Conservation (phyloP, 2,888 invertebrate genomes). For the Dromius quadrimaculatus region DNA sequence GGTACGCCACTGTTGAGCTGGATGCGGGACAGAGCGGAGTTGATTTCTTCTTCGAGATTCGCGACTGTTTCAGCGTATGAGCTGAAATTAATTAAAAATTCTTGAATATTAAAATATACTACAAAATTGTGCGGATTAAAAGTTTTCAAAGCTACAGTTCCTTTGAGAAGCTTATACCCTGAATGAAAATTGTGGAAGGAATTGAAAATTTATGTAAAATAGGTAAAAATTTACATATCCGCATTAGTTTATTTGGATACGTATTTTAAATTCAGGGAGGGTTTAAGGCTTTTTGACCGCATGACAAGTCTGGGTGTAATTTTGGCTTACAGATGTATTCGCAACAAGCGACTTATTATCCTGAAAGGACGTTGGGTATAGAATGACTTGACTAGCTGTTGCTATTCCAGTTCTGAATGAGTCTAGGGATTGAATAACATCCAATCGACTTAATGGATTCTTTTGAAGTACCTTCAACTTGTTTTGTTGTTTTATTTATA, state of each 20-base stretch:
- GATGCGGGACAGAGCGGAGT: slow-evolving; percentile 34
- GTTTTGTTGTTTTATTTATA: slow-evolving; percentile 1
- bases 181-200: background rate
- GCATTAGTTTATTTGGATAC: too few species aligned
- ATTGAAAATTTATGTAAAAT: too few species aligned
- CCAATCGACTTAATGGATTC: slow-evolving; percentile 34
- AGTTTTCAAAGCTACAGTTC: background rate
- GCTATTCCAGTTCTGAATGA: slow-evolving; percentile 18
- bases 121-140: background rate
- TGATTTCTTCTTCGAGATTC: slow-evolving; percentile 41
- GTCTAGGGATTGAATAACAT: slow-evolving; percentile 24
- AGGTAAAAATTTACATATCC: too few species aligned
- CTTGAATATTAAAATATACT: background rate
- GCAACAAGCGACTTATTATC: slow-evolving; percentile 17
- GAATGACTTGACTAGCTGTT: background rate
- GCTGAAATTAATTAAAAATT: background rate
- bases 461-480: slow-evolving; percentile 12
- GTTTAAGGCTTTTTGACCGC: too few species aligned
- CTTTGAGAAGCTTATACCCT: background rate
- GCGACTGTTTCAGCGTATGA: slow-evolving; percentile 40
- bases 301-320: too few species aligned
- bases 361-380: background rate
- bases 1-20: background rate
- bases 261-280: too few species aligned
- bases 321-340: slow-evolving; percentile 8